Percentiles rank a stretch among this genome's conserved stretches.
Evolutionary conservation across 2,113 vertebrate genomes (phyloP).

Genomic region (Taurulus bubalis): DNA sequence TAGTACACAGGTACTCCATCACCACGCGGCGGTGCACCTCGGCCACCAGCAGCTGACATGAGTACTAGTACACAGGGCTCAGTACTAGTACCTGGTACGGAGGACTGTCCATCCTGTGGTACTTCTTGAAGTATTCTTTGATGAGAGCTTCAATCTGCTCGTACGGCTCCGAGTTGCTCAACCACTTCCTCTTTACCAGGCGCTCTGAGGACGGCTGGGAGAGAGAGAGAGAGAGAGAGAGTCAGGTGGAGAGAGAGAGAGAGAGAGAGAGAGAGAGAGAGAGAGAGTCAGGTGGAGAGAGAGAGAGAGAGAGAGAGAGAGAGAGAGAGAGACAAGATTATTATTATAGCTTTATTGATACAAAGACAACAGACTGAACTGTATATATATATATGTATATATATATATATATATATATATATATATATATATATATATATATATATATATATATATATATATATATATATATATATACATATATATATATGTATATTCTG

Average conservation of each 20-base stretch:
- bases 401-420: too few species aligned
- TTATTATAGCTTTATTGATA: too few species aligned
- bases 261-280: too few species aligned
- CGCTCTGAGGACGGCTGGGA: conserved; percentile 87
- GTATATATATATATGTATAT: too few species aligned
- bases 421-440: too few species aligned
- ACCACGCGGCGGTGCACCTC: too few species aligned
- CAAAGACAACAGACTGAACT: too few species aligned
- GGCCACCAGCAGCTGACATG: too few species aligned
- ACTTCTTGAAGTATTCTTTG: conserved; percentile 85
- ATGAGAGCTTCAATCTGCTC: conserved; percentile 86
- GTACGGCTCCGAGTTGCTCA: conserved; percentile 87
- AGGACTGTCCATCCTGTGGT: conserved; percentile 86
- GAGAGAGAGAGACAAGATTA: background rate
- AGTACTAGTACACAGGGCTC: background rate
- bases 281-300: background rate
- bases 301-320: background rate
- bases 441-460: too few species aligned
- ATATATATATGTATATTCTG: too few species aligned
- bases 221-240: background rate
- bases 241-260: background rate
- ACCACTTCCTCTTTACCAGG: conserved; percentile 91
- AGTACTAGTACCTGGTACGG: conserved; percentile 87
- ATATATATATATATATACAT: too few species aligned
- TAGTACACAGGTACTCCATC: too few species aligned